Conservation (phyloP, 2,113 vertebrate genomes). For the Microtus oregoni region DNA sequence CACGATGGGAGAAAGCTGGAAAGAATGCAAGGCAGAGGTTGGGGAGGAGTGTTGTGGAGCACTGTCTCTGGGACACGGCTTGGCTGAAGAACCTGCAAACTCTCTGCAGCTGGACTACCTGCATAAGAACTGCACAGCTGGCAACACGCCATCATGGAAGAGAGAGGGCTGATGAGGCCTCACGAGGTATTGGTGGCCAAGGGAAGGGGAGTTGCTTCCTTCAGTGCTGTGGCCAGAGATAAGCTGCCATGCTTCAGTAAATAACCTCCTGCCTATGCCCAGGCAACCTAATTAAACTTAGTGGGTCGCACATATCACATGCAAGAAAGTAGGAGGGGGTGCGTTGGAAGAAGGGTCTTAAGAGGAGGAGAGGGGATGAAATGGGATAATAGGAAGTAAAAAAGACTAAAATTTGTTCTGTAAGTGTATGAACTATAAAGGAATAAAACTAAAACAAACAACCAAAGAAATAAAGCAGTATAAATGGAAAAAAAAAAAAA, state of each 20-base stretch:
- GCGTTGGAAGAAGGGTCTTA: not conserved
- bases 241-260: not conserved
- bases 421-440: not conserved
- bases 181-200: not conserved
- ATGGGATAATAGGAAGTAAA: not conserved
- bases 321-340: not conserved
- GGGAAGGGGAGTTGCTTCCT: not conserved
- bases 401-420: not conserved
- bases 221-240: not conserved
- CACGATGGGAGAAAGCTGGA: not conserved
- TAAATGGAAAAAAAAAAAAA: not conserved
- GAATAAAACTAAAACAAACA: not conserved
- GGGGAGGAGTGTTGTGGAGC: not conserved
- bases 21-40: too few species aligned
- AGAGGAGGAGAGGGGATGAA: not conserved
- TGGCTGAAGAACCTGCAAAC: not conserved
- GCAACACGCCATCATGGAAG: not conserved
- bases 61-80: not conserved
- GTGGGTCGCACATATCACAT: not conserved
- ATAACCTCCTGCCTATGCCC: not conserved
- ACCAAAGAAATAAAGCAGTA: not conserved
- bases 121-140: not conserved
- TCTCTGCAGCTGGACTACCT: not conserved
- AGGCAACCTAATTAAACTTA: not conserved
- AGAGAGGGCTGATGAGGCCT: not conserved